Evolutionary conservation across 1,140 invertebrate genomes (phyloP).

Genomic region (Pseudomyrmex gracilis): DNA sequence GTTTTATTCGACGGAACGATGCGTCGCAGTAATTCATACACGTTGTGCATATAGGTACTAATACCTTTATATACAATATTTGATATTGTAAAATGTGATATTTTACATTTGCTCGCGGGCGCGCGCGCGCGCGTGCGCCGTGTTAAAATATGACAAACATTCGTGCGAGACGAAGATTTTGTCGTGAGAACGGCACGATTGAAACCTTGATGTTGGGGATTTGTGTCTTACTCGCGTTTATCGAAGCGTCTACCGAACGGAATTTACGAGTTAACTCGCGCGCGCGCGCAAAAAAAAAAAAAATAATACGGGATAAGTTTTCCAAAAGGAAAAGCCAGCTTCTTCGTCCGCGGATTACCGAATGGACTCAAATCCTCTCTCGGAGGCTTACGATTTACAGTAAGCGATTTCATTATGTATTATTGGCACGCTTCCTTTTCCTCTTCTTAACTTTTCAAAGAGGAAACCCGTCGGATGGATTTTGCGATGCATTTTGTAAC

Average conservation of each 20-base stretch:
- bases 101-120: no score
- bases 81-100: no score
- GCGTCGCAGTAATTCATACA: neutral
- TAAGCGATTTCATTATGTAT: neutral
- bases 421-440: neutral
- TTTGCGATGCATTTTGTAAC: neutral
- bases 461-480: neutral
- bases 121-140: no score
- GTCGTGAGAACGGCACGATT: neutral
- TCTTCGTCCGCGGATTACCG: neutral
- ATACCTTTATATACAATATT: neutral
- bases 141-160: no score
- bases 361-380: neutral
- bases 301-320: slow-evolving; percentile 7
- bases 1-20: slow-evolving; percentile 6
- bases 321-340: neutral
- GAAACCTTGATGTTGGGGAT: neutral
- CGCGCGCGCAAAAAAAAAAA: neutral
- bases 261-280: neutral
- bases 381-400: neutral
- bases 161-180: no score
- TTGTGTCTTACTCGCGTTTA: neutral
- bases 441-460: neutral
- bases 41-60: no score
- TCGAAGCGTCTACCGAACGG: no score